Evolutionary conservation across 2,797 vertebrate genomes (phyloP), one percentile per base, ranked within the genome.

Genomic region (Pteronotus mesoamericanus): DNA sequence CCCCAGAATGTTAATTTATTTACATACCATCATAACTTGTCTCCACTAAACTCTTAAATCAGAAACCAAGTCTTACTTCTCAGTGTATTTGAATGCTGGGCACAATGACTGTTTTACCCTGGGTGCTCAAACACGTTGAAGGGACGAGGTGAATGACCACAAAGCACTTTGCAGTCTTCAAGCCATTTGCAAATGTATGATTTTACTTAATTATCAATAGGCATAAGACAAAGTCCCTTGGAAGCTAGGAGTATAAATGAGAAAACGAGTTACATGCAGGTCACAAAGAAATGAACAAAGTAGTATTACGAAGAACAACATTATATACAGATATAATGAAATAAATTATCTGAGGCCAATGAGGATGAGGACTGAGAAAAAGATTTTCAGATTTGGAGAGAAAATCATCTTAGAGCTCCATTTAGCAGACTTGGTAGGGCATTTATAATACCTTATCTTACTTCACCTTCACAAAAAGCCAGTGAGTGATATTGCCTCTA

Each of bases 161-260:
- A 79, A 61, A 86, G 10, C 26, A 68, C 16, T 82, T 66, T 2
- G 7, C 46, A 87, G 61, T 68, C 89, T 75, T 21, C 12, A 61
- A 88, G 66, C n/a, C 46, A 80, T 84, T 95, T 94, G 90, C 29
- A 96, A 84, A 96, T 89, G 77, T 48, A 72, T 37, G 2, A 90
- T 69, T 88, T 91, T 34, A 79, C 24, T 86, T 90, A 48, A 59
- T 64, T 91, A 78, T 89, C 88, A 94, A 78, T 80, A 85, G 95
- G 34, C 18, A 24, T 48, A 92, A 92, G 18, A 69, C 78, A 72
- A 74, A 88, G 19, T 24, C 9, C 15, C 42, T 82, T 66, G 51
- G 42, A 92, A 92, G 29, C 77, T 82, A 88, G 42, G 78, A 71
- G 57, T 72, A 53, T 71, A 89, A 91, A 39, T 46, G 75, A 95